Base-by-base conservation (phyloP, 1,140 invertebrate genomes). In the Carcinoscorpius rotundicauda region DNA sequence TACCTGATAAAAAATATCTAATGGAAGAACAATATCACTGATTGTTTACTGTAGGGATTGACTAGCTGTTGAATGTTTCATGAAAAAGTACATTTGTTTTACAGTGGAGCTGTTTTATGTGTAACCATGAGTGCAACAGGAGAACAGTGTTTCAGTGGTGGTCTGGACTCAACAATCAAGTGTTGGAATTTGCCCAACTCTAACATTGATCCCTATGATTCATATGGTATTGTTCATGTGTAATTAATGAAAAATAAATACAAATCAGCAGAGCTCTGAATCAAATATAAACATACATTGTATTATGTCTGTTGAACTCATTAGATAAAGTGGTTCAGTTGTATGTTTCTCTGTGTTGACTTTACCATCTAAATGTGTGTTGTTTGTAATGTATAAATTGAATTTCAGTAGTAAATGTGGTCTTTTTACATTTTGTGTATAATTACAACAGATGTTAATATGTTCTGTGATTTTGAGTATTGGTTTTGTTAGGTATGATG, bases 191-290 rank as follows among this genome's bases (percentile, higher is more conserved):
- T 98, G 72, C 94, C 96, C 49, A 88, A 87, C 70, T 86, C 88
- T 8, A 93, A 90, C 73, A 93, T 96, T 63, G 96, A 98, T 81
- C 94, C 95, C 5, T 98, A 99, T 75, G 95, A 98, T 77, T 87
- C 91, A 5, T 99, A 95, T 76, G 85, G 84, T 84, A 75, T 29
- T 29, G 29, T 29, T 29, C 29, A 29, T 29, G 75, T 71, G 65
- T 51, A 29, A 29, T 29, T 29, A 29, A 29, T 29, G 29, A 29
- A 29, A 29, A 29, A 29, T 29, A 29, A 29, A 29, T 29, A 29
- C 29, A 29, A 29, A 29, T 29, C 29, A 29, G 29, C 0, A 29
- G 0, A 9, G 6, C 10, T 50, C 29, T 52, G 48, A 51, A 51
- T 55, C 29, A 49, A 57, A 29, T 53, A 10, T 61, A 62, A 59